Conservation (phyloP, 2,113 vertebrate genomes). For the Eonycteris spelaea region DNA sequence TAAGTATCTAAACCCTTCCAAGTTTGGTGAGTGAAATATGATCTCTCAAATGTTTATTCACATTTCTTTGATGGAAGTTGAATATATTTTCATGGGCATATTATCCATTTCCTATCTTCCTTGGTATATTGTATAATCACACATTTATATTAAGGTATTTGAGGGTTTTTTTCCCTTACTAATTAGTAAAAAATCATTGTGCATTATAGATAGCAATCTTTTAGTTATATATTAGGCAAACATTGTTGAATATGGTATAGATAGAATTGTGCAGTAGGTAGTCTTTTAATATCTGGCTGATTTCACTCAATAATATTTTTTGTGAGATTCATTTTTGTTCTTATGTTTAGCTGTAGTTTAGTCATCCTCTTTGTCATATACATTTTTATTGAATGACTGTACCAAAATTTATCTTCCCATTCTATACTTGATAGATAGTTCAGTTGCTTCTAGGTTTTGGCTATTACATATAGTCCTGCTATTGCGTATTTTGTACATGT, state of each 20-base stretch:
- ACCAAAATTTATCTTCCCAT: not conserved
- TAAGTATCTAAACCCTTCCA: not conserved
- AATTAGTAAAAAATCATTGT: not conserved
- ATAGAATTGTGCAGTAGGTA: not conserved
- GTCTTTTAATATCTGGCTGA: not conserved
- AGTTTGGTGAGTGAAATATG: not conserved
- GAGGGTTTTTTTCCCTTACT: not conserved
- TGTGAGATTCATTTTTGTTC: not conserved
- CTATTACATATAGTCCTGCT: not conserved
- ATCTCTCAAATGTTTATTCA: not conserved
- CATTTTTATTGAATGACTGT: not conserved
- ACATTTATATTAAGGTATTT: not conserved
- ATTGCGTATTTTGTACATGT: not conserved
- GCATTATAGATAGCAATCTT: not conserved
- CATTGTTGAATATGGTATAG: not conserved
- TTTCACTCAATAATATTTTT: not conserved
- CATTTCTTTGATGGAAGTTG: not conserved
- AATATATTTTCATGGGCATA: not conserved
- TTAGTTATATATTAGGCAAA: not conserved
- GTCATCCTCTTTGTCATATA: not conserved
- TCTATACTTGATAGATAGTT: not conserved
- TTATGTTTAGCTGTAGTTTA: not conserved
- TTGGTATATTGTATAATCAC: not conserved
- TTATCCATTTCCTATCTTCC: not conserved
- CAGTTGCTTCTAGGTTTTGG: not conserved